Conservation (phyloP, 2,888 invertebrate species). For the Ptilodon capucinus region DNA sequence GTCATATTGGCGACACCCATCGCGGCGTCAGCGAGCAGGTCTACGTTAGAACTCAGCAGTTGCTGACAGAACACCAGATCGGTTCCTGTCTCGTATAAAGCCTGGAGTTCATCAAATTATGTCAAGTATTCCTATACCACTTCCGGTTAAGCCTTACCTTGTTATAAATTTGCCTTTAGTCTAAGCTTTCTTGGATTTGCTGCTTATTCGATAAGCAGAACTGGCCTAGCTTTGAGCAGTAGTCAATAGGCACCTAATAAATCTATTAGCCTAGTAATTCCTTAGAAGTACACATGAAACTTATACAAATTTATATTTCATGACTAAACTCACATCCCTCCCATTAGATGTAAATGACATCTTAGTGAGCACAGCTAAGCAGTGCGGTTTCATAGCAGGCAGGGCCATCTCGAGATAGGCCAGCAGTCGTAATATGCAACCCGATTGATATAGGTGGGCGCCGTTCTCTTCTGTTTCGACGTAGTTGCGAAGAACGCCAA, state of each 20-base stretch:
- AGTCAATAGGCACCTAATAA: no score
- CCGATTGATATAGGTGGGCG: constrained; percentile 63
- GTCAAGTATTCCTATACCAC: neutral
- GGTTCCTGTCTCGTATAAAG: constrained; percentile 64
- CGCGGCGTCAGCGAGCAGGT: constrained; percentile 68
- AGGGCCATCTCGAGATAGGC: constrained; percentile 73
- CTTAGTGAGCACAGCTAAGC: constrained; percentile 69
- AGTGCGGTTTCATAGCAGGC: constrained; percentile 70
- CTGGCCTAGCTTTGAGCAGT: no score
- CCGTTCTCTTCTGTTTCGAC: constrained; percentile 73
- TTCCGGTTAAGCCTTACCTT: no score
- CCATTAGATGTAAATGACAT: constrained; percentile 69
- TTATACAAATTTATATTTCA: neutral
- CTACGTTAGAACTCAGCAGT: constrained; percentile 64
- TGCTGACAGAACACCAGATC: constrained; percentile 74
- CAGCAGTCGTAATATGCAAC: constrained; percentile 65
- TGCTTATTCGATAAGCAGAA: no score
- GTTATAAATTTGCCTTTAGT: neutral
- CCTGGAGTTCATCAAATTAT: constrained; percentile 40
- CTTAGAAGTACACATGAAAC: no score
- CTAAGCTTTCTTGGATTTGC: no score
- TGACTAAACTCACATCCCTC: constrained; percentile 55
- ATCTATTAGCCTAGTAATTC: no score
- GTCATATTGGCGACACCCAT: constrained; percentile 78
- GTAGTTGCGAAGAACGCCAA: constrained; percentile 66